Evolutionary conservation across 2,113 vertebrate genomes (phyloP).

Genomic region (Sebastes schlegelii): DNA sequence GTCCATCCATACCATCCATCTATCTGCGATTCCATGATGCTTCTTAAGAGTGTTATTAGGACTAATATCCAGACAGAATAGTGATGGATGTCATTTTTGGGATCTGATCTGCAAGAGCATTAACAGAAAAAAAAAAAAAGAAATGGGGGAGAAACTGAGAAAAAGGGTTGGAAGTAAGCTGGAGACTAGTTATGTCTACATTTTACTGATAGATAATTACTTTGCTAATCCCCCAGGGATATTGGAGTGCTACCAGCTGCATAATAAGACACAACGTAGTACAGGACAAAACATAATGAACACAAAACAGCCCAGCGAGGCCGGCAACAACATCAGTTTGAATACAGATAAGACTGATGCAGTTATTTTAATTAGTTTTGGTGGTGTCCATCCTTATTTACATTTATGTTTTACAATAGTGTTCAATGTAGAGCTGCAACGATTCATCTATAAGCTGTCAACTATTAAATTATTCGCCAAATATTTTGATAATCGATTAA

Average conservation of each 20-base stretch:
- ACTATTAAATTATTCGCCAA: too few species aligned
- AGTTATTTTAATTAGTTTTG: background rate
- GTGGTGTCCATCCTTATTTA: background rate
- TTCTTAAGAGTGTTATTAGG: background rate
- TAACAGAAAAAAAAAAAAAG: background rate
- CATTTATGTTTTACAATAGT: background rate
- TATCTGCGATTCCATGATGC: background rate
- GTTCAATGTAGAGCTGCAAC: background rate
- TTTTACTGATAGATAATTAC: conserved; percentile 49
- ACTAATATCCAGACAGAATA: background rate
- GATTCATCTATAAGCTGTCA: too few species aligned
- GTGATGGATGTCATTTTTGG: background rate
- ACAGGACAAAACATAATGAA: background rate
- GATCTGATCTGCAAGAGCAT: background rate
- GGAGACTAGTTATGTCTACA: conserved; percentile 6
- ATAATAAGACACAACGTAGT: conserved; percentile 33
- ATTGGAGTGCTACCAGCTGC: conserved; percentile 1
- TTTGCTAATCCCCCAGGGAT: conserved; percentile 31
- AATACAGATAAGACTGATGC: conserved; percentile 11
- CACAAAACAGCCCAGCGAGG: conserved; percentile 1
- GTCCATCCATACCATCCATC: background rate
- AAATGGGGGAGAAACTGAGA: background rate
- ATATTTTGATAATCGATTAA: too few species aligned
- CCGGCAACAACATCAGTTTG: conserved; percentile 18
- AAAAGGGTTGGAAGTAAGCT: conserved; percentile 1